Conservation (phyloP, 1,140 invertebrate genomes). For the Zaprionus capensis region DNA sequence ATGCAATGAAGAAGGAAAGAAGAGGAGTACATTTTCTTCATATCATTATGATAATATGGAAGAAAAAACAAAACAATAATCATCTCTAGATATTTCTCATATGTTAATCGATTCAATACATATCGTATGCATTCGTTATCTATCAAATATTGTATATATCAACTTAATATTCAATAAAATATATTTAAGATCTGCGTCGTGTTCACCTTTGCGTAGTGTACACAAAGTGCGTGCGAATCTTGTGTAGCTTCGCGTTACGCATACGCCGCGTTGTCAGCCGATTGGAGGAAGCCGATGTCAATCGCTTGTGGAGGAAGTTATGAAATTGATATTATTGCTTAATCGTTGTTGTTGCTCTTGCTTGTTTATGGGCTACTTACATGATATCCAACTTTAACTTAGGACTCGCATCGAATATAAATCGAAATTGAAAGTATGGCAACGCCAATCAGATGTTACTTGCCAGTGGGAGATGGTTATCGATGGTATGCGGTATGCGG, state of each 20-base stretch:
- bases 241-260: conserved; percentile 36
- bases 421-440: conserved; percentile 24
- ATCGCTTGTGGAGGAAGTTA: conserved; percentile 26
- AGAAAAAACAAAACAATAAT: too few relatives aligned
- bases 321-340: conserved; percentile 47
- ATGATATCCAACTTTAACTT: conserved; percentile 39
- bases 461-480: background rate
- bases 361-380: conserved; percentile 60
- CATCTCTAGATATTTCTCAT: too few relatives aligned
- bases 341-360: conserved; percentile 30
- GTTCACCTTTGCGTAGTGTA: background rate
- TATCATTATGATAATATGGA: too few relatives aligned
- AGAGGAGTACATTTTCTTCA: too few relatives aligned
- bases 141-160: too few relatives aligned
- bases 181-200: too few relatives aligned
- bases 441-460: conserved; percentile 6
- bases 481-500: background rate
- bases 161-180: too few relatives aligned
- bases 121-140: too few relatives aligned
- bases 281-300: conserved; percentile 24
- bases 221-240: background rate
- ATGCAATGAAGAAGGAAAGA: too few relatives aligned
- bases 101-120: too few relatives aligned
- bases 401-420: conserved; percentile 16
- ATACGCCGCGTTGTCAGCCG: conserved; percentile 47